A percentile compares a stretch with the other conserved stretches of the same genome.
phyloP scores from a whole-genome alignment of 2,797 vertebrate genomes.

The Propithecus deckenii region DNA sequence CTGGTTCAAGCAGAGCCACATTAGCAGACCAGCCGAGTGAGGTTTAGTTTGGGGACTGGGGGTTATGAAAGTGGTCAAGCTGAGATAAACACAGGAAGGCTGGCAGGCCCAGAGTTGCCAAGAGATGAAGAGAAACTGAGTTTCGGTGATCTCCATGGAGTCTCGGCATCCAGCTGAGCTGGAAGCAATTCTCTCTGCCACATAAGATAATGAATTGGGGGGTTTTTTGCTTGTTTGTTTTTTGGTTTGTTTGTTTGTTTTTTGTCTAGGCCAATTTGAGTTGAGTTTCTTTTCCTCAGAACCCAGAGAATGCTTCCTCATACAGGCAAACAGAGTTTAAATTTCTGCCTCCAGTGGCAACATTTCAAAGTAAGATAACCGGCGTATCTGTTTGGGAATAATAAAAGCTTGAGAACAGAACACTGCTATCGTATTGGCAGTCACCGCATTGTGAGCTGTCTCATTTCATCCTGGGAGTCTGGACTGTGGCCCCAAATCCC shows the following conservation, averaged over 20 bases:
- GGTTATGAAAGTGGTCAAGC: background rate
- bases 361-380: background rate
- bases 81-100: background rate
- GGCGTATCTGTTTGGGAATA: background rate
- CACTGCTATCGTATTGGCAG: background rate
- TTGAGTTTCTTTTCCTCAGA: background rate
- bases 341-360: background rate
- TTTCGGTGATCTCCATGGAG: accelerated
- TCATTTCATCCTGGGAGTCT: background rate
- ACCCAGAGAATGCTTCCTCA: background rate
- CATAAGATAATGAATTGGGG: background rate
- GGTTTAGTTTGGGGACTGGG: background rate
- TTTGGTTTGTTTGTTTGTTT: background rate
- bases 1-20: background rate
- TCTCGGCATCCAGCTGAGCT: background rate
- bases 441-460: background rate
- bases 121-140: background rate
- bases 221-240: background rate
- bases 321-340: background rate
- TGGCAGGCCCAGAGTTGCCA: background rate
- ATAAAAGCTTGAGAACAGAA: background rate
- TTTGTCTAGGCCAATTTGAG: background rate
- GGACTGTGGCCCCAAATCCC: background rate
- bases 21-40: background rate
- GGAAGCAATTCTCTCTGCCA: background rate